Percentiles rank a stretch among this genome's conserved stretches.
phyloP scores from a whole-genome alignment of 2,797 vertebrate species.

The Manis javanica region DNA sequence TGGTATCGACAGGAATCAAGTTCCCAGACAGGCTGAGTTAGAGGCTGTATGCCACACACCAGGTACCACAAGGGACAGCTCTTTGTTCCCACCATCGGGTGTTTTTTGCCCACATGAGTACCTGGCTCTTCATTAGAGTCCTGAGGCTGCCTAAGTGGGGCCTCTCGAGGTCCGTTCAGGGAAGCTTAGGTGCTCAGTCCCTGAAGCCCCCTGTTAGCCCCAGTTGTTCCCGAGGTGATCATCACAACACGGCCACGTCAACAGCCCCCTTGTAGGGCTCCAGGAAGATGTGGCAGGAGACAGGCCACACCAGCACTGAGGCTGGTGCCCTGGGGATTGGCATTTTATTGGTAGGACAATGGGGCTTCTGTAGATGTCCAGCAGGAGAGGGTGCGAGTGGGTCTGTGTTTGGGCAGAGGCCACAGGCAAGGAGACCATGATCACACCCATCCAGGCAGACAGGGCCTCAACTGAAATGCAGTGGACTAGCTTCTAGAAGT shows the following conservation, averaged over 20 bases:
- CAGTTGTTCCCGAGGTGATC: neutral
- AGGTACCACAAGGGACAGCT: no score
- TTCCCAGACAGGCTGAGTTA: neutral
- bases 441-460: accelerated
- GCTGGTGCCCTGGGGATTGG: neutral
- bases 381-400: no score
- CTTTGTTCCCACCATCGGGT: accelerated
- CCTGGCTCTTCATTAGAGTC: neutral
- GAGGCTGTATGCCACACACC: neutral
- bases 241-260: neutral
- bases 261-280: neutral
- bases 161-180: neutral
- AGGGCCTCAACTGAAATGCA: neutral
- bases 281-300: no score
- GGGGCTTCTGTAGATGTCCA: accelerated
- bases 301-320: accelerated
- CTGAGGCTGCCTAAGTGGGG: neutral
- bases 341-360: neutral
- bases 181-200: neutral
- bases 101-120: accelerated
- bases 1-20: accelerated
- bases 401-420: neutral
- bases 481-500: neutral
- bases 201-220: accelerated
- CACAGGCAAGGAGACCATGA: accelerated